Conservation (phyloP, 2,113 vertebrate genomes). For the Epinephelus fuscoguttatus region DNA sequence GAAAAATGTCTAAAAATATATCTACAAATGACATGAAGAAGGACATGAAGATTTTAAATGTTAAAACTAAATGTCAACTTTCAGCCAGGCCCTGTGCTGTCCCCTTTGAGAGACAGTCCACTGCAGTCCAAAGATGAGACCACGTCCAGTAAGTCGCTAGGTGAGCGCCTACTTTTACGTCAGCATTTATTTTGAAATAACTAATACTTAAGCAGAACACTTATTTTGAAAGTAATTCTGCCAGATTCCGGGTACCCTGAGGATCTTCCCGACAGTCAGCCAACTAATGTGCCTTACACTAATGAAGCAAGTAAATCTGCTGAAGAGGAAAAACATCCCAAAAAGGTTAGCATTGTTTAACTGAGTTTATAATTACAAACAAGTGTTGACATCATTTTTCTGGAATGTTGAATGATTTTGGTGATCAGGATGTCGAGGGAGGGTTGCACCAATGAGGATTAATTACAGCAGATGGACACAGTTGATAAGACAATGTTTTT, state of each 20-base stretch:
- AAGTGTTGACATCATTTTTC: neutral
- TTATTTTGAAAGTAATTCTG: constrained; percentile 1
- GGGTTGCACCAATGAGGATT: neutral
- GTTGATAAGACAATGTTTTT: neutral
- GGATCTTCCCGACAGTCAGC: constrained; percentile 24
- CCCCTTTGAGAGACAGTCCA: constrained; percentile 75
- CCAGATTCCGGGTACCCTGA: constrained; percentile 60
- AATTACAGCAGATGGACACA: neutral
- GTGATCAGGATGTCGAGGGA: neutral
- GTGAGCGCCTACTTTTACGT: neutral
- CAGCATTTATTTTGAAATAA: neutral
- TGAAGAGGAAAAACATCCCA: constrained; percentile 65
- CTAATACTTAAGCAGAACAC: neutral
- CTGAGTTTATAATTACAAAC: neutral
- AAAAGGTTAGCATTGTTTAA: constrained; percentile 71
- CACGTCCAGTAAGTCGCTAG: constrained; percentile 43
- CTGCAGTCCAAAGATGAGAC: constrained; percentile 51
- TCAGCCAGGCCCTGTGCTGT: constrained; percentile 63
- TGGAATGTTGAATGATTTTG: neutral
- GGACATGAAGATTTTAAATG: neutral
- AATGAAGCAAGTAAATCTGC: constrained; percentile 32
- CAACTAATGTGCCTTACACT: constrained; percentile 5
- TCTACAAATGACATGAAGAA: no score
- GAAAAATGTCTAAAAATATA: no score
- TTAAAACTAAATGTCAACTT: neutral